Evolutionary conservation across 2,797 vertebrate genomes (phyloP).

Genomic region (Crocodylus rhombifer): DNA sequence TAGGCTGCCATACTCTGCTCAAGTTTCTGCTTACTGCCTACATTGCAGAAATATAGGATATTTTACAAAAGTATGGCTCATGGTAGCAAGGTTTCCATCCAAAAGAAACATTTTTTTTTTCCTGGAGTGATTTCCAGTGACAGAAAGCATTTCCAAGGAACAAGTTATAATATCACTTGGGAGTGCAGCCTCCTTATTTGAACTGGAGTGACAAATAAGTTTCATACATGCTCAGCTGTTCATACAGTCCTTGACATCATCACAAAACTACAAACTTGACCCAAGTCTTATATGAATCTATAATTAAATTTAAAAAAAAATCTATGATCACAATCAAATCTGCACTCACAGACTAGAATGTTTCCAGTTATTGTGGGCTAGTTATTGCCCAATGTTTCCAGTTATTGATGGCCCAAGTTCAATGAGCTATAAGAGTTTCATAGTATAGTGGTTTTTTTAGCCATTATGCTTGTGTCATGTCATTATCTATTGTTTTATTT

Average conservation of each 20-base stretch:
- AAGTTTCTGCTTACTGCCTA: background rate
- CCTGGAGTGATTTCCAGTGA: background rate
- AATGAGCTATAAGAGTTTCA: background rate
- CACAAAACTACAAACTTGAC: background rate
- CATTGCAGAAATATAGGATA: no score
- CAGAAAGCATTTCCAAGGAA: background rate
- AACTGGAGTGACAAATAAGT: background rate
- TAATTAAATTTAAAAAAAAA: background rate
- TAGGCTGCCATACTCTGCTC: background rate
- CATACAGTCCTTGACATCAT: background rate
- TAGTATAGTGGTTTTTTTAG: background rate
- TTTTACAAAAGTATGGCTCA: background rate
- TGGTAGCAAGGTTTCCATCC: background rate
- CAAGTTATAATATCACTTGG: background rate
- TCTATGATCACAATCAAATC: background rate
- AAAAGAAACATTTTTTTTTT: slow-evolving; percentile 10
- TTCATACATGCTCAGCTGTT: background rate
- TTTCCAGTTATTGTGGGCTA: no score
- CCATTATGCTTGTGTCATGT: slow-evolving; percentile 32
- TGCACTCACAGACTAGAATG: background rate
- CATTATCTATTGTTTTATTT: slow-evolving; percentile 3
- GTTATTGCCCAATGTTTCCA: background rate
- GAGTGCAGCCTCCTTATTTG: background rate
- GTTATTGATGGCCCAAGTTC: slow-evolving; percentile 33
- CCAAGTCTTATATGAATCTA: slow-evolving; percentile 22